A percentile compares a stretch with the other conserved stretches of the same genome.
Evolutionary conservation across 1,140 invertebrate species (phyloP).

Genomic region (Wasmannia auropunctata): DNA sequence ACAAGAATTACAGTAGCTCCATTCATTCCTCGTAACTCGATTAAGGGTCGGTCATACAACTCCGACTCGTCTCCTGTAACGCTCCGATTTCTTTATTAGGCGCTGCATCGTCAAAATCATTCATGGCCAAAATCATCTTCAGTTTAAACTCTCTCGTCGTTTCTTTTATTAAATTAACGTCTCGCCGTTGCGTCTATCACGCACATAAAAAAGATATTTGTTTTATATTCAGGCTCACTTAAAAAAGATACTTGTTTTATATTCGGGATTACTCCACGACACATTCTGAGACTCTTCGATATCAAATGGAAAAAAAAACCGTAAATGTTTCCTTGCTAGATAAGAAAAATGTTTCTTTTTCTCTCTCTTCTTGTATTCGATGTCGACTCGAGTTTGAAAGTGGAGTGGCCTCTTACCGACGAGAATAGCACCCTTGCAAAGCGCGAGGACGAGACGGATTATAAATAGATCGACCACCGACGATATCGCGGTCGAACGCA

Average conservation of each 20-base stretch:
- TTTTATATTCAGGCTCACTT: background rate
- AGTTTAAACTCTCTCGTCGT: background rate
- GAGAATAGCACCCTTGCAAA: constrained; percentile 70
- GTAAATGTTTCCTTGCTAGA: background rate
- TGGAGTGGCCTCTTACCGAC: constrained; percentile 61
- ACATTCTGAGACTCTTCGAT: background rate
- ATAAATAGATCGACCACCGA: constrained; percentile 67
- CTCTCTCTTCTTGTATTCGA: constrained; percentile 41
- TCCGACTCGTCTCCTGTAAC: constrained; percentile 36
- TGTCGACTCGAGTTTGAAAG: constrained; percentile 59
- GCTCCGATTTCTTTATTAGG: constrained; percentile 59
- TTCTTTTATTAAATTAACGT: background rate
- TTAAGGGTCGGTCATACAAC: constrained; percentile 61
- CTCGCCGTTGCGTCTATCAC: background rate
- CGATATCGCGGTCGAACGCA: constrained; percentile 60
- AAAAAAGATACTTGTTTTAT: background rate
- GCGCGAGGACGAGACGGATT: constrained; percentile 58
- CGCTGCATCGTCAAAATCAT: constrained; percentile 24
- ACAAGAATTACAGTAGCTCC: constrained; percentile 73
- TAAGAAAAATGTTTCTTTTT: constrained; percentile 39
- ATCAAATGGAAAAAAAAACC: background rate
- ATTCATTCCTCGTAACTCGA: constrained; percentile 74
- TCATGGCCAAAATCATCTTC: background rate
- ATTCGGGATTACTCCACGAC: background rate
- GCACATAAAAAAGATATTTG: background rate